Percentiles rank a stretch among this genome's conserved stretches.
phyloP scores from a whole-genome alignment of 2,113 vertebrate genomes.

The Oreocharis arfaki region DNA sequence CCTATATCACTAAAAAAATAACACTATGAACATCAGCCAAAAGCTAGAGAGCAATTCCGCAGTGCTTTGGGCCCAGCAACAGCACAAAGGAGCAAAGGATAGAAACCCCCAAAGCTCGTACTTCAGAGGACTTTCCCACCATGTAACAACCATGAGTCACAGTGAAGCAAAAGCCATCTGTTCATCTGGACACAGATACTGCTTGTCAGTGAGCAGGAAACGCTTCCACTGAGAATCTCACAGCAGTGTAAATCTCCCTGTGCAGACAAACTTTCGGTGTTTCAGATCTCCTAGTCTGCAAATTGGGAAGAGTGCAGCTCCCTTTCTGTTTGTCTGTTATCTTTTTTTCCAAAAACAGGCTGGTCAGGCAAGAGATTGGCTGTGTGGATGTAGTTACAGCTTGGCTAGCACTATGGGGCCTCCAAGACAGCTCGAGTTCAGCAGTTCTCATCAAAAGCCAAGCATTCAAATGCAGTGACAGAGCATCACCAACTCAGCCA shows the following conservation, averaged over 20 bases:
- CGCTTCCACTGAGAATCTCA: neutral
- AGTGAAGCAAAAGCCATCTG: constrained; percentile 44
- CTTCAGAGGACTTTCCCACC: constrained; percentile 31
- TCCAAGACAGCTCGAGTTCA: neutral
- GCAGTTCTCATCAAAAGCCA: neutral
- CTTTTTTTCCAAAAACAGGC: neutral
- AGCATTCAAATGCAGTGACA: neutral
- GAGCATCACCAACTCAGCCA: neutral
- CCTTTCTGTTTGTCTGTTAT: neutral
- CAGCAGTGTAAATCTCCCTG: neutral
- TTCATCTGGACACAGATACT: constrained; percentile 39
- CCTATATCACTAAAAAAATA: neutral
- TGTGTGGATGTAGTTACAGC: neutral
- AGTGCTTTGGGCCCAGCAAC: neutral
- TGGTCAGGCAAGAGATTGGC: neutral
- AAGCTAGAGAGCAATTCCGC: neutral
- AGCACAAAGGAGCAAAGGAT: neutral
- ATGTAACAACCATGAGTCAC: constrained; percentile 18
- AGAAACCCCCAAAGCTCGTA: neutral
- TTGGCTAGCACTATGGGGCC: neutral
- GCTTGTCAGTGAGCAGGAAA: constrained; percentile 28
- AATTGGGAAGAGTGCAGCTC: neutral
- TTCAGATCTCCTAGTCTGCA: neutral
- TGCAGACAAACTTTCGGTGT: neutral
- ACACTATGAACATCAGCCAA: neutral